phyloP scores from a whole-genome alignment of 1,140 invertebrate genomes.

The Hypsibius dujardini region DNA sequence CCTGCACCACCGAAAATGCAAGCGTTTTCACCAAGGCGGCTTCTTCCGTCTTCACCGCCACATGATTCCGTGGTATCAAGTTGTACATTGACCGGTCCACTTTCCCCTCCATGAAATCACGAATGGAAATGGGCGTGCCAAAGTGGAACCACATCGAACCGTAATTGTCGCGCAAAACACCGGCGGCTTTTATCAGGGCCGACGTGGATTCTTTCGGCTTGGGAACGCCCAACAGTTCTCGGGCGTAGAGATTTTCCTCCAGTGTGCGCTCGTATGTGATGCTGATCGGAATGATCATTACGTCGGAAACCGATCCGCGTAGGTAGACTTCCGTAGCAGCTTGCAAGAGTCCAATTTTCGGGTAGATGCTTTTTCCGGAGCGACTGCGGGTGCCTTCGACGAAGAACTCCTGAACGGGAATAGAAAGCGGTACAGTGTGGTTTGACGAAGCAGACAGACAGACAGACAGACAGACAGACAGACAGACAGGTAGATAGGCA shows the following conservation, averaged over 20 bases:
- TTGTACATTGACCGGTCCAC: constrained; percentile 20
- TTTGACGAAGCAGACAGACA: too few relatives aligned
- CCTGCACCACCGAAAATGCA: not conserved
- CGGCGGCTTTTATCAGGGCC: constrained; percentile 59
- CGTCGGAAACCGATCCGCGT: constrained; percentile 42
- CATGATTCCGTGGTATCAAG: not conserved
- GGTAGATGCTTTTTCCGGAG: constrained; percentile 67
- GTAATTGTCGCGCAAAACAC: constrained; percentile 55
- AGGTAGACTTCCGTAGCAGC: constrained; percentile 64
- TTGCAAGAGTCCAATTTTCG: constrained; percentile 73
- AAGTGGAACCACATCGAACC: constrained; percentile 66
- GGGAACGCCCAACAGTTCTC: constrained; percentile 78
- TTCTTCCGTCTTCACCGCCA: not conserved
- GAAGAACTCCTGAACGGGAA: constrained; percentile 57
- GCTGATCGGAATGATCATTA: constrained; percentile 73
- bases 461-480: too few relatives aligned
- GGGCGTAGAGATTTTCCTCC: constrained; percentile 77
- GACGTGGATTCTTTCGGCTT: constrained; percentile 88
- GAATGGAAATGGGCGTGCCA: constrained; percentile 54
- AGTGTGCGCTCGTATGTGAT: constrained; percentile 81
- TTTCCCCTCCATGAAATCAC: constrained; percentile 28
- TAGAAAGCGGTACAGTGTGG: too few relatives aligned
- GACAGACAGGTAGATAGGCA: too few relatives aligned
- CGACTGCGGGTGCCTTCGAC: constrained; percentile 88
- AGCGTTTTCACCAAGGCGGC: not conserved